Evolutionary conservation across 2,797 vertebrate species (phyloP), one percentile per base, ranked within the genome.

Genomic region (Psittacula echo): DNA sequence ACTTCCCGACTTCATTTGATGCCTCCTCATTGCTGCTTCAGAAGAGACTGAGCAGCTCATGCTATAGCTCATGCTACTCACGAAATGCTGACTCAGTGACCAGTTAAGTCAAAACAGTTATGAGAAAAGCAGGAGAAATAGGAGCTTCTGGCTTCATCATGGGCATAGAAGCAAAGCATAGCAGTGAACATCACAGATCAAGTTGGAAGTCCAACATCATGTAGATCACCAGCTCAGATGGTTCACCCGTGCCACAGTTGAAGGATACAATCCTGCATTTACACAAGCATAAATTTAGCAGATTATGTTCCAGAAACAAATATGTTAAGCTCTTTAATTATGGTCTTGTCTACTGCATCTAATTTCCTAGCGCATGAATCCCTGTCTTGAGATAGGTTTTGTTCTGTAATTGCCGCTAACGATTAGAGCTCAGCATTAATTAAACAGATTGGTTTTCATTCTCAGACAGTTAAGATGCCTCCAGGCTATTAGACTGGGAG

Each of bases 401-500:
- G 77, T 94, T 93, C 62, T 90, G 20, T 92, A 88, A 89, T 95
- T 94, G 77, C 41, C 92, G 78, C 34, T 87, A 84, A 78, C 7
- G 4, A 70, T 92, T 64, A 91, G 89, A 80, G 82, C 34, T 95
- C 71, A 84, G 67, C 30, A 86, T 85, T 96, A 94, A 96, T 92
- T 95, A 74, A 84, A 76, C 90, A 75, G 71, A 90, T 95, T 2
- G 3, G 65, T 72, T 93, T 94, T 96, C 86, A 88, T 95, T 91
- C 61, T 94, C 74, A 80, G 93, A 65, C 16, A 15, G 74, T 87
- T 95, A 80, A 87, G 80, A 87, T 94, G 71, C 86, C 95, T 93
- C 86, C 68, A 87, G 90, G 88, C 91, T 93, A 87, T 83, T 87
- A 80, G 64, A 44, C 48, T 86, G 54, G 65, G 71, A 94, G 85